Percentiles rank a stretch among this genome's conserved stretches.
Evolutionary conservation across 2,113 vertebrate genomes (phyloP).

Genomic region (Toxotes chatareus): DNA sequence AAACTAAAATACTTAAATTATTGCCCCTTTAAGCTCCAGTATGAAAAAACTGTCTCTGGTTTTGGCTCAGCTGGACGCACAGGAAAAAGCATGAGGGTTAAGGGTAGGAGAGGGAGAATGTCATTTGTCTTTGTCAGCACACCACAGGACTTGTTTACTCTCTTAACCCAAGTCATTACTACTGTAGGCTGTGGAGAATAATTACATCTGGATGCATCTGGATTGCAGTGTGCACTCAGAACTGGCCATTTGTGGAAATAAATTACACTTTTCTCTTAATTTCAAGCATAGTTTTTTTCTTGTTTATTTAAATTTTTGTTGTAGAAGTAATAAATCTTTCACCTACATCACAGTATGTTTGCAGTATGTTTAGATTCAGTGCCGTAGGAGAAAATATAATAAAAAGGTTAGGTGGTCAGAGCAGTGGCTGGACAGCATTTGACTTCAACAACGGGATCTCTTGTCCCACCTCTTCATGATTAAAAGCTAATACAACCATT

Average conservation of each 20-base stretch:
- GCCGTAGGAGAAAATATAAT: neutral
- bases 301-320: conserved; percentile 7
- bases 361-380: conserved; percentile 27
- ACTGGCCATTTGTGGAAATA: conserved; percentile 18
- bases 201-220: conserved; percentile 53
- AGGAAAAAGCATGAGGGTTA: conserved; percentile 12
- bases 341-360: neutral
- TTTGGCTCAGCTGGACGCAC: conserved; percentile 25
- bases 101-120: conserved; percentile 9
- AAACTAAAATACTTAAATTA: no score
- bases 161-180: conserved; percentile 61
- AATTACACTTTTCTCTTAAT: conserved; percentile 38
- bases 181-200: conserved; percentile 49
- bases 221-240: conserved; percentile 14
- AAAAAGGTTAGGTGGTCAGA: neutral
- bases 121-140: conserved; percentile 64
- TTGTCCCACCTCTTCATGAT: neutral
- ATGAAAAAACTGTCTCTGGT: neutral
- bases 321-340: neutral
- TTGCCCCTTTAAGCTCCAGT: neutral
- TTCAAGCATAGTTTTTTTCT: conserved; percentile 8
- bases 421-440: neutral
- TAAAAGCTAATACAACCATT: no score
- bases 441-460: neutral
- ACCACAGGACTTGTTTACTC: conserved; percentile 65